These are phyloP conservation scores for Ophion ventricosus DNA, from an alignment of 2,888 invertebrate genomes.

Conservation along the genomic window DNA sequence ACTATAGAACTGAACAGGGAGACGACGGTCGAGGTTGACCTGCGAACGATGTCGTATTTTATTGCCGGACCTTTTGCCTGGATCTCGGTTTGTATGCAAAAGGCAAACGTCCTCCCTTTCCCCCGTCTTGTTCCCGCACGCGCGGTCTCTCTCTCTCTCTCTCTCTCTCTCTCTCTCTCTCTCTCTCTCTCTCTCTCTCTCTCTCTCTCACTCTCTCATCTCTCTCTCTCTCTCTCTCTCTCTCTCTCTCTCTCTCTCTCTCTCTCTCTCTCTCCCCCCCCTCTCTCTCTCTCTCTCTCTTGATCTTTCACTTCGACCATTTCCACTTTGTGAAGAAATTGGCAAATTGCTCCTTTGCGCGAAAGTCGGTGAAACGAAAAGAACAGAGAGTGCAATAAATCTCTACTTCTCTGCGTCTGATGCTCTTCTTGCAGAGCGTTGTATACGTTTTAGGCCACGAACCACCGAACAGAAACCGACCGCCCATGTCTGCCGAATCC, in stretches of 20 bases:
- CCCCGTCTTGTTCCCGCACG: neutral
- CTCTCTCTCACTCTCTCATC: neutral
- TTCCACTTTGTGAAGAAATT: slow-evolving; percentile 61
- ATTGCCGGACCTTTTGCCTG: slow-evolving; percentile 66
- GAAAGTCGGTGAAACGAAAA: slow-evolving; percentile 75
- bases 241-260: too few species aligned
- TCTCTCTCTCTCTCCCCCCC: too few species aligned
- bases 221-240: slow-evolving; percentile 18
- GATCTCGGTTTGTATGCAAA: slow-evolving; percentile 29
- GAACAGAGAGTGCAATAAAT: slow-evolving; percentile 71
- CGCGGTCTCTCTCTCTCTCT: neutral
- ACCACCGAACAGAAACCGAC: slow-evolving; percentile 21
- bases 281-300: neutral
- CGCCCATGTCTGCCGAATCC: slow-evolving; percentile 24
- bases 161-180: neutral
- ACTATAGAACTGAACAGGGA: neutral
- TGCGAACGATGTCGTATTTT: slow-evolving; percentile 64
- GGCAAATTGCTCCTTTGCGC: slow-evolving; percentile 72
- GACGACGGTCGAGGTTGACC: neutral
- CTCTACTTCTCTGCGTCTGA: slow-evolving; percentile 46
- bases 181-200: neutral
- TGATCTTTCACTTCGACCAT: slow-evolving; percentile 40
- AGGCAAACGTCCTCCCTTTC: slow-evolving; percentile 1
- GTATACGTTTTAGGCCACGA: slow-evolving; percentile 22
- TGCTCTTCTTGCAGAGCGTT: slow-evolving; percentile 26